Conservation (phyloP, 2,888 invertebrate species). For the Polymixis flavicincta region DNA sequence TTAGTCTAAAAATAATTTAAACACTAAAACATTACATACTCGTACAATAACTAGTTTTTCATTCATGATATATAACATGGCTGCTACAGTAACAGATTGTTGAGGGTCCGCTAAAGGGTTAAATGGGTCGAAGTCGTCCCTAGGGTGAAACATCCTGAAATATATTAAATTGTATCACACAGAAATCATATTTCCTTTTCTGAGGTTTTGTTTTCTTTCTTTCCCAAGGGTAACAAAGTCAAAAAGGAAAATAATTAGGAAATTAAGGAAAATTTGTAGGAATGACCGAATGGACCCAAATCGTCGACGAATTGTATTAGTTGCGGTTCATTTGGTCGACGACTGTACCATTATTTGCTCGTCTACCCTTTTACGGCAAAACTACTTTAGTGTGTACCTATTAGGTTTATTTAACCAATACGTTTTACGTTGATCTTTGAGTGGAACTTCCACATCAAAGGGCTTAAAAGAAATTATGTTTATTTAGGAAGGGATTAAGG, state of each 20-base stretch:
- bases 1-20: slow-evolving; percentile 17
- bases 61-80: slow-evolving; percentile 19
- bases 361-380: slow-evolving; percentile 19
- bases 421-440: slow-evolving; percentile 27
- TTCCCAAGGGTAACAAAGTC: slow-evolving; percentile 15
- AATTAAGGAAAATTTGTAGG: slow-evolving; percentile 21
- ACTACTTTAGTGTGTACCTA: slow-evolving; percentile 8
- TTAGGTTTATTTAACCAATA: slow-evolving; percentile 10
- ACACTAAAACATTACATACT: slow-evolving; percentile 24
- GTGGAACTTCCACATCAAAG: slow-evolving; percentile 10
- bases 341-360: slow-evolving; percentile 21
- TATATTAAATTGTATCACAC: slow-evolving; percentile 9
- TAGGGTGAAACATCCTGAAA: slow-evolving; percentile 3
- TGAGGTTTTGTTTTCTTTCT: slow-evolving; percentile 9
- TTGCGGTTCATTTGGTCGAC: slow-evolving; percentile 24
- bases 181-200: slow-evolving; percentile 11
- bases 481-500: background rate
- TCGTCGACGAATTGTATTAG: slow-evolving; percentile 40
- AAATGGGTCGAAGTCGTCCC: slow-evolving; percentile 13
- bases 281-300: slow-evolving; percentile 15
- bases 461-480: background rate
- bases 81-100: slow-evolving; percentile 22
- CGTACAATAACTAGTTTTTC: slow-evolving; percentile 24
- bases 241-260: slow-evolving; percentile 31
- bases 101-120: slow-evolving; percentile 21